Evolutionary conservation across 2,113 vertebrate species (phyloP).

Genomic region (Nicator chloris): DNA sequence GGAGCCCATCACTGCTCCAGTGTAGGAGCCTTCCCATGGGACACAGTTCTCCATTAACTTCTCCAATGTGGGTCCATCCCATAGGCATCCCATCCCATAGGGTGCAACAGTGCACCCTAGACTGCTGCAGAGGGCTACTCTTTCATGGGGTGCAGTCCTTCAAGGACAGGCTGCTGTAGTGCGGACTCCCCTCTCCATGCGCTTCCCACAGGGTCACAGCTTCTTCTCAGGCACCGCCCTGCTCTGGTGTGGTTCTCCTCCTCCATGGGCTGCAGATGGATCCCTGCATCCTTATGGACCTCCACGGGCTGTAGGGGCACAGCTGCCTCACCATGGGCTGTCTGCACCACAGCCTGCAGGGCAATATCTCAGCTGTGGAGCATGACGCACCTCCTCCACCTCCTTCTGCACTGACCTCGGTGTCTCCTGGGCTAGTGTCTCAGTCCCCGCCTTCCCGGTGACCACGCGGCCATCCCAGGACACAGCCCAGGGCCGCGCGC

Average conservation of each 20-base stretch:
- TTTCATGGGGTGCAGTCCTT: background rate
- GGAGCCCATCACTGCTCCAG: background rate
- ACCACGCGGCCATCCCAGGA: no score
- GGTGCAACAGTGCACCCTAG: background rate
- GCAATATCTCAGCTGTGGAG: background rate
- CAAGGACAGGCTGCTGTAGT: background rate
- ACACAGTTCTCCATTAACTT: background rate
- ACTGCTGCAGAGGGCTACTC: background rate
- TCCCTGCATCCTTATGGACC: rapidly evolving
- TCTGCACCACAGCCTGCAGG: background rate
- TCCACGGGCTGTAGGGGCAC: background rate
- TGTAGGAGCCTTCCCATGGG: no score
- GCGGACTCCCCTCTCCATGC: rapidly evolving
- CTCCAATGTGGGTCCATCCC: background rate
- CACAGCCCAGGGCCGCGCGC: no score
- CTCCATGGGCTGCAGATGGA: rapidly evolving
- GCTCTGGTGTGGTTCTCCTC: background rate
- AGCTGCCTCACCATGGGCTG: background rate
- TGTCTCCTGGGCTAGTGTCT: background rate
- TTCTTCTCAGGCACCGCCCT: background rate
- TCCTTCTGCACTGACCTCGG: background rate
- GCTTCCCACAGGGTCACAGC: background rate
- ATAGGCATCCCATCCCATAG: no score
- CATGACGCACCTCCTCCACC: background rate
- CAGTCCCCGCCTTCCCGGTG: no score